Evolutionary conservation across 2,797 vertebrate species (phyloP).

Genomic region (Sebastes trivittatus): DNA sequence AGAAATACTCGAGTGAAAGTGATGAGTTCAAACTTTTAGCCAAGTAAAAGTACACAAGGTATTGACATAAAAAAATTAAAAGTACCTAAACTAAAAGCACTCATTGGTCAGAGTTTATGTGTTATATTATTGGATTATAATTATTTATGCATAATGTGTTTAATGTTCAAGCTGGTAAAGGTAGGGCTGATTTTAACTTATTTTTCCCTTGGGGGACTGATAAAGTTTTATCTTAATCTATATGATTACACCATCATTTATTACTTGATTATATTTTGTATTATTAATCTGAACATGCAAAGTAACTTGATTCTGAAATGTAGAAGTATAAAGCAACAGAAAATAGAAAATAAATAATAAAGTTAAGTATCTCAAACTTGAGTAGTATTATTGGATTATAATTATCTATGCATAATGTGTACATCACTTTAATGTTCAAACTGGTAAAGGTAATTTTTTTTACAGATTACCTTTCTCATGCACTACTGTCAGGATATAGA

Average conservation of each 20-base stretch:
- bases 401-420: no score
- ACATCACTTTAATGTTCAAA: no score
- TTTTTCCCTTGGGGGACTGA: no score
- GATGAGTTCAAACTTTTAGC: no score
- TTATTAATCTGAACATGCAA: background rate
- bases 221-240: background rate
- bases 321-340: background rate
- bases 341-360: background rate
- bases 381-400: background rate
- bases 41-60: no score
- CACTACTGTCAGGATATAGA: no score
- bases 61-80: fast-evolving
- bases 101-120: background rate
- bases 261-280: background rate
- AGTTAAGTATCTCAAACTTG: background rate
- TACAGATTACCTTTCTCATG: no score
- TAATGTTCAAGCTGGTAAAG: no score
- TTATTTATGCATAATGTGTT: no score
- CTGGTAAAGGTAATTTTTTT: no score
- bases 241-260: background rate
- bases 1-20: background rate
- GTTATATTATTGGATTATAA: background rate
- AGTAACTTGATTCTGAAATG: background rate
- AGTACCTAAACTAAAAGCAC: no score
- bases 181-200: no score